Evolutionary conservation across 1,140 invertebrate genomes (phyloP).

Genomic region (Bactericera cockerelli): DNA sequence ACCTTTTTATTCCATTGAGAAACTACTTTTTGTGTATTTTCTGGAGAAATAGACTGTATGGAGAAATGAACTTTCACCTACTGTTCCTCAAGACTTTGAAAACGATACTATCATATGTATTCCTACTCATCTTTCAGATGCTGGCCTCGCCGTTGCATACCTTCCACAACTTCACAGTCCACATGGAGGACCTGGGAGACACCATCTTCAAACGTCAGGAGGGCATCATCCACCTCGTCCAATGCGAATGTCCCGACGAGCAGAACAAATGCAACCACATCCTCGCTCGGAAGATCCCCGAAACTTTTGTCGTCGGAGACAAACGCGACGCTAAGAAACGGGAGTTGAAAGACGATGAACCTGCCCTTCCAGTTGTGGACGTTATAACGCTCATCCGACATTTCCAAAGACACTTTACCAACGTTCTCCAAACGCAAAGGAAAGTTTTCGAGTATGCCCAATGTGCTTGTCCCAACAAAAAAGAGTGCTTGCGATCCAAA

Average conservation of each 20-base stretch:
- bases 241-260: conserved; percentile 5
- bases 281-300: background rate
- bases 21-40: too few species aligned
- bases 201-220: background rate
- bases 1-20: too few species aligned
- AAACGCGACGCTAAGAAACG: too few species aligned
- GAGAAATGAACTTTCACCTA: too few species aligned
- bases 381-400: background rate
- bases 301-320: too few species aligned
- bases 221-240: background rate
- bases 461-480: background rate
- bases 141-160: too few species aligned
- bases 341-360: background rate
- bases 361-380: background rate
- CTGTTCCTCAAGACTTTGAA: too few species aligned
- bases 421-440: background rate
- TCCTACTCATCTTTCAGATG: too few species aligned
- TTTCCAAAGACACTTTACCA: background rate
- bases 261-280: background rate
- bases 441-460: background rate
- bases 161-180: too few species aligned
- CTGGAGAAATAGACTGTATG: too few species aligned
- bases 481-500: background rate
- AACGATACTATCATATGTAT: too few species aligned
- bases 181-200: background rate